Evolutionary conservation across 1,140 invertebrate species (phyloP), one percentile per base, ranked within the genome.

Genomic region (Tenebrio molitor): DNA sequence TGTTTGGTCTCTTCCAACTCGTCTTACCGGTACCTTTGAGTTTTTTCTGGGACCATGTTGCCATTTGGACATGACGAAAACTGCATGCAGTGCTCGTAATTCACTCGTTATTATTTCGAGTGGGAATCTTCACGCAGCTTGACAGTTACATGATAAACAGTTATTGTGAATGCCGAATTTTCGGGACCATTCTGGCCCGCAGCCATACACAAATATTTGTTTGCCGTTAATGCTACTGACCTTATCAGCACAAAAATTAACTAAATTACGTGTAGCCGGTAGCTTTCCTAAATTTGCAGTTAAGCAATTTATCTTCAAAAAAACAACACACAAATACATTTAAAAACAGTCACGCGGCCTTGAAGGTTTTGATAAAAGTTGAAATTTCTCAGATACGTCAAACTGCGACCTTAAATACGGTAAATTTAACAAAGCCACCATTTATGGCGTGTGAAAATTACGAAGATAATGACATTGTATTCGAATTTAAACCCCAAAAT

Each of bases 31-130:
- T 76, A 72, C 42, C 64, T 62, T 17, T 2, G 36, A 14, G 15
- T 74, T 69, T 73, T 76, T 71, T 70, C n/a, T 66, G 41, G 53
- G 63, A 71, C 70, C 72, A 42, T 65, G 29, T 73, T 66, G 74
- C 74, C 70, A 75, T 75, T 75, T 76, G 74, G 74, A 76, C 74
- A 73, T 36, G 58, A 73, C 67, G 73, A 76, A 76, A 76, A 64
- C 71, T 72, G 71, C 65, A 72, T 58, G 23, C 19, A 50, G 14
- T 29, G 7, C 21, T 58, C 50, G 50, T 58, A 58, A 58, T 58
- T 58, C 50, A 58, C 23, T 58, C 3, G 50, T 21, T 29, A 29
- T 58, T 58, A 58, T 58, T 25, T 58, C 21, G 50, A 58, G 50
- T 58, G 50, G 50, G 50, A 58, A 58, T 58, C 21, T 58, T 58